phyloP scores from a whole-genome alignment of 2,888 invertebrate genomes.

The Ligdia adustata region DNA sequence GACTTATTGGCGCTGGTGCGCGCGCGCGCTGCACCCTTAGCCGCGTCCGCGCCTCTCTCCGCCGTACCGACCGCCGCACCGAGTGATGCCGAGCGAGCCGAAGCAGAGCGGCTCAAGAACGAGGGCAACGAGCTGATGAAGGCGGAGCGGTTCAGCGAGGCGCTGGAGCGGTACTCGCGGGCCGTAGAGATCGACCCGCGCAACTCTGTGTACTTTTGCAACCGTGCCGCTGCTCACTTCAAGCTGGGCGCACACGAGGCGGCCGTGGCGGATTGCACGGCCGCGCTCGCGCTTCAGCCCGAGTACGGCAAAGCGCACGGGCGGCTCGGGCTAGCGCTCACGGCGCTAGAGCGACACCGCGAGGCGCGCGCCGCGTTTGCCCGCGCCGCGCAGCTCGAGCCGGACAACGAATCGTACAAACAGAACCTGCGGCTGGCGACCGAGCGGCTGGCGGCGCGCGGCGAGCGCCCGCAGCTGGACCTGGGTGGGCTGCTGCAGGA shows the following conservation, averaged over 20 bases:
- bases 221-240: slow-evolving; percentile 97
- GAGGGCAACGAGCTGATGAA: slow-evolving; percentile 96
- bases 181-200: slow-evolving; percentile 94
- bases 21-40: slow-evolving; percentile 51
- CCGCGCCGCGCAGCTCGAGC: slow-evolving; percentile 95
- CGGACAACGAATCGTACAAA: slow-evolving; percentile 94
- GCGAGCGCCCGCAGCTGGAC: slow-evolving; percentile 85
- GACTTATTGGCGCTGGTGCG: slow-evolving; percentile 65
- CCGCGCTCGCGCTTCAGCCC: slow-evolving; percentile 94
- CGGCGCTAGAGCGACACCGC: slow-evolving; percentile 91
- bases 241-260: slow-evolving; percentile 92
- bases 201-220: slow-evolving; percentile 98
- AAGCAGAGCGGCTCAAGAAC: slow-evolving; percentile 94
- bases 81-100: slow-evolving; percentile 63
- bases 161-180: slow-evolving; percentile 92
- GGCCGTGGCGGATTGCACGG: slow-evolving; percentile 95
- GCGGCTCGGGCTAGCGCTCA: slow-evolving; percentile 94
- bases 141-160: slow-evolving; percentile 90
- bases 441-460: slow-evolving; percentile 86
- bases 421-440: slow-evolving; percentile 94
- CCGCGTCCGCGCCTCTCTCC: slow-evolving; percentile 33
- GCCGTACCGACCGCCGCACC: not conserved
- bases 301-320: slow-evolving; percentile 98
- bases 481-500: slow-evolving; percentile 89
- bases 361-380: slow-evolving; percentile 94